Evolutionary conservation across 2,797 vertebrate species (phyloP).

Genomic region (Gephyroberyx darwinii): DNA sequence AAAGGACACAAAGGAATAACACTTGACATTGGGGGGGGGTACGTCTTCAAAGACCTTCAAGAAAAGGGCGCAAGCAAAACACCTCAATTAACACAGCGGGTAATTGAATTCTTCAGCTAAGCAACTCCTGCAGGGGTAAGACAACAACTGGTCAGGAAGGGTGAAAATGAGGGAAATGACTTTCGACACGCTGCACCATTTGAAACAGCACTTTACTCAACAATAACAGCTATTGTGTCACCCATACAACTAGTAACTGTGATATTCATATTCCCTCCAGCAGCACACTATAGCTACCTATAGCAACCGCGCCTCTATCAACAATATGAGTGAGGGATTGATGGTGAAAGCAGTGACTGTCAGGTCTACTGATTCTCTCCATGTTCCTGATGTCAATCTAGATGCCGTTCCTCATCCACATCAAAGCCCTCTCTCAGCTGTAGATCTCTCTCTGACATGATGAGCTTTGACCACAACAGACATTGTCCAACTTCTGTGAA

Average conservation of each 20-base stretch:
- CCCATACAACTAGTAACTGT: constrained; percentile 13
- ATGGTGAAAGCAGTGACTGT: constrained; percentile 55
- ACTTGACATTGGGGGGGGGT: constrained; percentile 49
- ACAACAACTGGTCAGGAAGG: constrained; percentile 24
- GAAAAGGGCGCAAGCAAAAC: constrained; percentile 53
- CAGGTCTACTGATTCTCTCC: constrained; percentile 63
- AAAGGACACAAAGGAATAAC: constrained; percentile 54
- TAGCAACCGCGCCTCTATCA: constrained; percentile 23
- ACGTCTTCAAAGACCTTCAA: constrained; percentile 68
- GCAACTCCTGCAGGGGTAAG: constrained; percentile 22
- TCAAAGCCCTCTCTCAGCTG: constrained; percentile 65
- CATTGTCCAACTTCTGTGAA: constrained; percentile 54
- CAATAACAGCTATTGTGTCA: constrained; percentile 12
- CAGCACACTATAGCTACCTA: neutral
- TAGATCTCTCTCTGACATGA: constrained; percentile 65
- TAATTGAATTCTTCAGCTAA: constrained; percentile 66
- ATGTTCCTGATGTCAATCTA: constrained; percentile 70
- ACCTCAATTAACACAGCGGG: constrained; percentile 68
- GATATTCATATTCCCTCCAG: constrained; percentile 15
- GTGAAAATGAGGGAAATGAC: neutral
- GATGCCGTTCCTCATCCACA: constrained; percentile 64
- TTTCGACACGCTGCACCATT: constrained; percentile 8
- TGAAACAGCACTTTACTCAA: constrained; percentile 14
- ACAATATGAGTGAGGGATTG: constrained; percentile 33
- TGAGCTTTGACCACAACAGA: constrained; percentile 64